phyloP scores from a whole-genome alignment of 2,797 vertebrate genomes.

The Cossypha polioptera region DNA sequence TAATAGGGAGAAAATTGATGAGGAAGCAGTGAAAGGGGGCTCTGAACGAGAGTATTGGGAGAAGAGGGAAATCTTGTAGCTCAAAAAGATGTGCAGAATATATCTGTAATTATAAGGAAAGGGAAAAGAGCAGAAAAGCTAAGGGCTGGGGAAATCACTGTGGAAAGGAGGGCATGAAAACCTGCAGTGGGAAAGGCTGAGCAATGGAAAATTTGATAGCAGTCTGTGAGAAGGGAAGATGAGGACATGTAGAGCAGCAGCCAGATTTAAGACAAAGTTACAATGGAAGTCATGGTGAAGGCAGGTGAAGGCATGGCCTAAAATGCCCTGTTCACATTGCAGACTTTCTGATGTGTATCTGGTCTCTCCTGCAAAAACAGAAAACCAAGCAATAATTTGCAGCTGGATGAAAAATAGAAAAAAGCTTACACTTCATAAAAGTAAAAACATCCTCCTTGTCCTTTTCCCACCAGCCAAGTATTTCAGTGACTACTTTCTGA shows the following conservation, averaged over 20 bases:
- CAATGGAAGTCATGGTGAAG: neutral
- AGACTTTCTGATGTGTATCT: neutral
- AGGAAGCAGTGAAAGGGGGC: neutral
- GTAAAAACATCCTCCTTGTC: neutral
- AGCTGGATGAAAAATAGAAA: neutral
- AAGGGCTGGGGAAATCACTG: neutral
- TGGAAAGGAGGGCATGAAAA: neutral
- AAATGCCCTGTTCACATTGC: accelerated
- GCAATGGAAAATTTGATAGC: neutral
- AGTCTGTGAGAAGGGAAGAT: neutral
- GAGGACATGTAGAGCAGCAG: neutral
- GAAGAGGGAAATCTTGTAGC: neutral
- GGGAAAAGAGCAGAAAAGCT: neutral
- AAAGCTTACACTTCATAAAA: accelerated
- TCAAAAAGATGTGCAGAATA: neutral
- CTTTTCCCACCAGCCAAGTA: neutral
- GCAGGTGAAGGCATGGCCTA: neutral
- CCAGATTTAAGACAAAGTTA: neutral
- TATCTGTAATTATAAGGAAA: neutral
- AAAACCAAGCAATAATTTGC: neutral
- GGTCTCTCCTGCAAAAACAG: neutral
- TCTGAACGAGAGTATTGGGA: neutral
- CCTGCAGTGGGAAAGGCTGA: neutral
- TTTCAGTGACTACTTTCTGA: neutral
- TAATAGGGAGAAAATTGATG: neutral